Evolutionary conservation across 2,888 invertebrate species (phyloP).

Genomic region (Meghimatium bilineatum): DNA sequence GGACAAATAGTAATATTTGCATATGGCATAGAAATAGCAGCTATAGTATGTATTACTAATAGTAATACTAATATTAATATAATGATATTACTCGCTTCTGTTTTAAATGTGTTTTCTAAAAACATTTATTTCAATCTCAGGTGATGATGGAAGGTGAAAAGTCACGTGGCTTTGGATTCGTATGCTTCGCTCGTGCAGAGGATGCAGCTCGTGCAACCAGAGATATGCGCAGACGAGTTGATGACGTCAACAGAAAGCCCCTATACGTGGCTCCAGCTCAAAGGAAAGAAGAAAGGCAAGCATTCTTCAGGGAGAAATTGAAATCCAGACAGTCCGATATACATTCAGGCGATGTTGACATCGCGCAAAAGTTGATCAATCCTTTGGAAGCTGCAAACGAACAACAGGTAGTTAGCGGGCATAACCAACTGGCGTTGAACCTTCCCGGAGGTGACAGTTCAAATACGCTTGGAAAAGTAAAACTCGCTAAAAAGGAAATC

Average conservation of each 20-base stretch:
- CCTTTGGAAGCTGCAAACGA: constrained; percentile 11
- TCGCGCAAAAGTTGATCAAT: constrained; percentile 2
- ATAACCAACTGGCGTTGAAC: neutral
- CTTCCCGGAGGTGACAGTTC: constrained; percentile 27
- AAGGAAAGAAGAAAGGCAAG: constrained; percentile 46
- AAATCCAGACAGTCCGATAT: constrained; percentile 30
- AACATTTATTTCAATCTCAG: neutral
- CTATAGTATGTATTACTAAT: no score
- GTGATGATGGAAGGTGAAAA: constrained; percentile 48
- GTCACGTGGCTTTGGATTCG: constrained; percentile 46
- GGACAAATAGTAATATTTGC: neutral
- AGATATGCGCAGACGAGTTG: constrained; percentile 45
- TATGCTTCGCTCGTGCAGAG: constrained; percentile 43
- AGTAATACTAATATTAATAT: no score
- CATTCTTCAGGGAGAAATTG: constrained; percentile 45
- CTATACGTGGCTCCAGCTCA: constrained; percentile 46
- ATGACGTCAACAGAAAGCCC: constrained; percentile 36
- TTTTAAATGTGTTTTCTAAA: neutral
- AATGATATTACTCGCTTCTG: no score
- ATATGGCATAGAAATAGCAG: neutral
- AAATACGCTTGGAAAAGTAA: neutral
- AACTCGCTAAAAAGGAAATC: neutral
- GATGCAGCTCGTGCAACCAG: constrained; percentile 44
- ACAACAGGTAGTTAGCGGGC: neutral
- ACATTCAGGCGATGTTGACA: constrained; percentile 15